Conservation (phyloP, 2,797 vertebrate species). For the Loriculus beryllinus region DNA sequence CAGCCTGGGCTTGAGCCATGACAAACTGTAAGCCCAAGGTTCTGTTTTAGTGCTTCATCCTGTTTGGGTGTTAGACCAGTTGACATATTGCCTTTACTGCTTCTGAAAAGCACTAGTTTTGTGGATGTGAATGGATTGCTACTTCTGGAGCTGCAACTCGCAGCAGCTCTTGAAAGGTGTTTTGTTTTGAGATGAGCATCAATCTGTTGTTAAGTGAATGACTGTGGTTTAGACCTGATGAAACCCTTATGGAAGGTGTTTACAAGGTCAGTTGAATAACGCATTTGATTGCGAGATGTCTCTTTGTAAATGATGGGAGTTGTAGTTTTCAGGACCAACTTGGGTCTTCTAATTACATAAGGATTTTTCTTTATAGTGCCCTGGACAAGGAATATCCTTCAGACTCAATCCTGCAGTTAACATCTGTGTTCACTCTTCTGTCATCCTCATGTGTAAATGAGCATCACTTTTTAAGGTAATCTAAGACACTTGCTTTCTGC, state of each 20-base stretch:
- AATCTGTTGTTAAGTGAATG: not conserved
- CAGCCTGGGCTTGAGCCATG: no score
- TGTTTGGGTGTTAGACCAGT: not conserved
- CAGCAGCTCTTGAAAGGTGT: not conserved
- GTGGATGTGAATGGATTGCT: not conserved
- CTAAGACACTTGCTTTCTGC: not conserved
- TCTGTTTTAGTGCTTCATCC: not conserved
- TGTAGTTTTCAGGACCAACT: not conserved
- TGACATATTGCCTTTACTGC: not conserved
- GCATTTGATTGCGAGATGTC: not conserved
- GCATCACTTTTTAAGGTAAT: not conserved
- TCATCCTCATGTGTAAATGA: not conserved
- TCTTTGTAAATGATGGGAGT: not conserved
- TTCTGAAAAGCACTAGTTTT: not conserved
- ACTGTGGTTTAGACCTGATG: not conserved
- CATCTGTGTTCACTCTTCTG: not conserved
- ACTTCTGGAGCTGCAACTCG: not conserved
- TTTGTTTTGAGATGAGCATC: not conserved
- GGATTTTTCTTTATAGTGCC: not conserved
- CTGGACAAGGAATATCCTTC: not conserved
- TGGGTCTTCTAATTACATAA: not conserved
- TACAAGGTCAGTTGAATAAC: not conserved
- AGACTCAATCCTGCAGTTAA: not conserved
- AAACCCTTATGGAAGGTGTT: not conserved
- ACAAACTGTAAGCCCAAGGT: not conserved